Conservation (phyloP, 2,797 vertebrate genomes). For the Spinus pinus region DNA sequence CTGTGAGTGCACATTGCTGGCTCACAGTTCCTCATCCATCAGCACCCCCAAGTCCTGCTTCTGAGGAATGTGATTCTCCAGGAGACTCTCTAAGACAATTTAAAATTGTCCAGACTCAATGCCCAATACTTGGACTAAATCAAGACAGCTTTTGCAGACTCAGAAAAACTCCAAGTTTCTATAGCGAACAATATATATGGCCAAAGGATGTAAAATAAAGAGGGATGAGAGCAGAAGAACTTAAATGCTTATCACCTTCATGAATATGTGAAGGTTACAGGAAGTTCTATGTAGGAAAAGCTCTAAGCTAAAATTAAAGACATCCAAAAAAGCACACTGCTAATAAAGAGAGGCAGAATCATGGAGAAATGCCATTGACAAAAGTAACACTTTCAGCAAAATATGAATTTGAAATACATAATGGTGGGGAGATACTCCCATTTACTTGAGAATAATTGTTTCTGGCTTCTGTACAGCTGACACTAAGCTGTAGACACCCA, state of each 20-base stretch:
- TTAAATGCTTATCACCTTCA: background rate
- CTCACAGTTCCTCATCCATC: background rate
- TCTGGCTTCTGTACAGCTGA: background rate
- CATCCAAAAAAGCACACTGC: background rate
- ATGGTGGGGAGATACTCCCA: background rate
- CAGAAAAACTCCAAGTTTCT: background rate
- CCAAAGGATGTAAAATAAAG: background rate
- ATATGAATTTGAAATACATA: background rate
- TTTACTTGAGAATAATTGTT: background rate
- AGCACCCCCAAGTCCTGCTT: background rate
- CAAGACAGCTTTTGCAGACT: background rate
- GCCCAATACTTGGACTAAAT: background rate
- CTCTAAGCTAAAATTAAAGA: background rate
- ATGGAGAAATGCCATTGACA: background rate
- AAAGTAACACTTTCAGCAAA: background rate
- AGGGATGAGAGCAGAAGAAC: background rate
- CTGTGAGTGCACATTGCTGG: fast-evolving
- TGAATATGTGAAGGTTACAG: background rate
- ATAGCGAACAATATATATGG: background rate
- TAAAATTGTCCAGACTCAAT: background rate
- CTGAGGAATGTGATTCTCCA: background rate
- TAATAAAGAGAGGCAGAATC: background rate
- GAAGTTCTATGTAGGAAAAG: background rate
- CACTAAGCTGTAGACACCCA: background rate
- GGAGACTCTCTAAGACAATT: background rate